Conservation (phyloP, 2,797 vertebrate genomes). For the Hemitrygon akajei region DNA sequence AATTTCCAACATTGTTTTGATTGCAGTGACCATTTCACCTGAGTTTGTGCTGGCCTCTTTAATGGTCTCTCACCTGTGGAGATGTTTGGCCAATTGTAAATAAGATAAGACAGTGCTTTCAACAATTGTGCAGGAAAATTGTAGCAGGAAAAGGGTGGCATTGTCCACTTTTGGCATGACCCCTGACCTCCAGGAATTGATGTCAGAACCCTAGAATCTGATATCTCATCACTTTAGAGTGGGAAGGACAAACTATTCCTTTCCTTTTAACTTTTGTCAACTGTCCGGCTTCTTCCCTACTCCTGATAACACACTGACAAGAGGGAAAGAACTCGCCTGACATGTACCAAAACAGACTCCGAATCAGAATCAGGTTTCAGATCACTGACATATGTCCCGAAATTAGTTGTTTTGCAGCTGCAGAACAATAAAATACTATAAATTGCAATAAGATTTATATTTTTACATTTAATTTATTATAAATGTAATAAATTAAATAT, state of each 20-base stretch:
- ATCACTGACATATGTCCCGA: too few relatives aligned
- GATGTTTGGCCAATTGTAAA: background rate
- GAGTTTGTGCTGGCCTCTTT: constrained; percentile 5
- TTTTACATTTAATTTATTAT: too few relatives aligned
- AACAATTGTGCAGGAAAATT: background rate
- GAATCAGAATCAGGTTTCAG: too few relatives aligned
- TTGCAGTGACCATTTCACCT: background rate
- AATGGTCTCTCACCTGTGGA: constrained; percentile 20
- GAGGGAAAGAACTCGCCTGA: background rate
- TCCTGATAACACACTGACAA: background rate
- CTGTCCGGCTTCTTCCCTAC: background rate
- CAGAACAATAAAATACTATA: too few relatives aligned
- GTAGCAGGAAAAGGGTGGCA: background rate
- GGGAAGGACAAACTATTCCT: background rate
- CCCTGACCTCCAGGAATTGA: background rate
- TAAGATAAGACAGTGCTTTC: constrained; percentile 26
- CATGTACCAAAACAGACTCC: background rate
- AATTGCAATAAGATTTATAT: too few relatives aligned
- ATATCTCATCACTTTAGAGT: background rate
- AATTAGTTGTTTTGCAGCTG: too few relatives aligned
- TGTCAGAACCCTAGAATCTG: background rate
- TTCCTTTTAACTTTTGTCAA: background rate
- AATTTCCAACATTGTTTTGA: constrained; percentile 4
- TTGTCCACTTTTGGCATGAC: background rate
- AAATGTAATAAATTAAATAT: too few relatives aligned